phyloP scores from a whole-genome alignment of 2,888 invertebrate species.

The Athalia cordata region DNA sequence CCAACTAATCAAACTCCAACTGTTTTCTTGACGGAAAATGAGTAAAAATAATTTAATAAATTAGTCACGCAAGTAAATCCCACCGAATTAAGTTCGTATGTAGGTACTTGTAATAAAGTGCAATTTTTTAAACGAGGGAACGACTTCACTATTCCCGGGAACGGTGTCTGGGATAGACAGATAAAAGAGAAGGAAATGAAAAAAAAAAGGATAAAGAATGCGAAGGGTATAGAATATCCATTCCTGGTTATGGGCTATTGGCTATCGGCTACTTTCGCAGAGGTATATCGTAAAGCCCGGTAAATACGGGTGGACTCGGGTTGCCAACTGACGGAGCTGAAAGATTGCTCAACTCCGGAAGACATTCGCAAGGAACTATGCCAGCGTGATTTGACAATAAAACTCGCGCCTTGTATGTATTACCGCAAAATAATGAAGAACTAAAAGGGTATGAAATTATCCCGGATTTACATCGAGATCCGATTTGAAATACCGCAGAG shows the following conservation, averaged over 20 bases:
- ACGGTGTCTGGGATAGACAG: conserved; percentile 20
- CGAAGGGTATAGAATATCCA: conserved; percentile 32
- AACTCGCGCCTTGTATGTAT: not conserved
- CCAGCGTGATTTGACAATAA: conserved; percentile 21
- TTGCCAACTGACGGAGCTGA: conserved; percentile 22
- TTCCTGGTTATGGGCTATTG: conserved; percentile 37
- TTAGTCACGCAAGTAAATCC: too few species aligned
- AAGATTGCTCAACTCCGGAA: conserved; percentile 37
- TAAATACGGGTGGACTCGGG: conserved; percentile 34
- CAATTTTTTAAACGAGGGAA: conserved; percentile 35
- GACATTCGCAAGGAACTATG: conserved; percentile 1
- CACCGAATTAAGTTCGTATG: too few species aligned
- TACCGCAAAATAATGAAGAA: too few species aligned
- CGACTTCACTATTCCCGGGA: conserved; percentile 33
- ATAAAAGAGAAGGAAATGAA: conserved; percentile 14
- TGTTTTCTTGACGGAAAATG: too few species aligned
- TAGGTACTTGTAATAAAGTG: not conserved
- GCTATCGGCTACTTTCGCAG: conserved; percentile 31
- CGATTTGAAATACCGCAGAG: too few species aligned
- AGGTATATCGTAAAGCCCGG: conserved; percentile 35
- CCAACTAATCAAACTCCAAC: too few species aligned
- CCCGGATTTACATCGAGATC: not conserved
- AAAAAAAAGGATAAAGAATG: conserved; percentile 24
- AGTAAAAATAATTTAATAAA: too few species aligned
- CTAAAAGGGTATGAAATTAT: too few species aligned